Base-by-base conservation (phyloP, 1,140 invertebrate genomes). In the Diuraphis noxia region DNA sequence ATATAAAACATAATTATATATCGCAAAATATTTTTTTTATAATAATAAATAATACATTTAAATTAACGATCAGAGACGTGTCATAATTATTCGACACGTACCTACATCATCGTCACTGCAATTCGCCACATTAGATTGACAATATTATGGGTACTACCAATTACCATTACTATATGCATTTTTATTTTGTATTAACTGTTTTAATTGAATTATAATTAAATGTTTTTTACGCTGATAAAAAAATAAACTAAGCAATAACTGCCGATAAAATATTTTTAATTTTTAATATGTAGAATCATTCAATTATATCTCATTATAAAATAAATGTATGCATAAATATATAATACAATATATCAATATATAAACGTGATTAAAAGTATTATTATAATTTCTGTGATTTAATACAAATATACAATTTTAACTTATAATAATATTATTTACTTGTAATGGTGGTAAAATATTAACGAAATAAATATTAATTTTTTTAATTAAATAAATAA, bases 31-130 rank as follows among this genome's bases (percentile, higher is more conserved):
- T 72, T 63, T 63, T 72, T 52, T 63, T 72, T 34, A 72, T n/a
- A 72, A 72, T 72, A n/a, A 72, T 72, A 72, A 72, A 72, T 72
- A 72, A 72, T 72, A n/a, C 56, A 72, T 72, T 72, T 72, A n/a
- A 72, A 72, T 72, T 72, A 72, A 72, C 56, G 56, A 72, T 34
- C 56, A 13, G 30, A 72, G 56, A 72, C 56, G 56, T 72, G 56
- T 72, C 56, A 72, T 13, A 4, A 72, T 72, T 72, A 72, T 72
- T 72, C 56, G 56, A 10, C 56, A 72, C 56, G 30, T 72, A 72
- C 56, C 13, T 72, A 72, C 56, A 72, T 72, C 56, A 72, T 72
- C 30, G 56, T 72, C 30, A 72, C 30, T 17, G 56, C 30, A 72
- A 72, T 72, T 72, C 56, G 56, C 13, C 13, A 72, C 56, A 72